Evolutionary conservation across 1,140 invertebrate species (phyloP).

Genomic region (Ceratoteleas bidentatus): DNA sequence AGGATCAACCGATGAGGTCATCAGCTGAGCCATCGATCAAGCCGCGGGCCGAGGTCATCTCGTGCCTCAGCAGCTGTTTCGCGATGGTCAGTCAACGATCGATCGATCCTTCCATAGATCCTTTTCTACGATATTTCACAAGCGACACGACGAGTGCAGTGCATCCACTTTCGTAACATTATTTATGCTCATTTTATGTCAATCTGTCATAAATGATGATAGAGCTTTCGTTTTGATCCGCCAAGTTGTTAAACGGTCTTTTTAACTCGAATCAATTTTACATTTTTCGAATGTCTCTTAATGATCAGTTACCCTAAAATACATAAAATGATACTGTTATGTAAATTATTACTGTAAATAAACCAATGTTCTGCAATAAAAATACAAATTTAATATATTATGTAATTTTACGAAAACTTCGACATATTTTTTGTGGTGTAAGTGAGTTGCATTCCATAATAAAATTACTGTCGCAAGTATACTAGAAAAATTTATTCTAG

Average conservation of each 20-base stretch:
- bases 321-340: no score
- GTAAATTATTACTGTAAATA: no score
- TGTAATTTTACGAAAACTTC: no score
- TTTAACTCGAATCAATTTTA: neutral
- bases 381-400: no score
- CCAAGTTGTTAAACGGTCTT: neutral
- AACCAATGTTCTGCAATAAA: no score
- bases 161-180: constrained; percentile 34
- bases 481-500: no score
- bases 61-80: constrained; percentile 74
- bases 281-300: neutral
- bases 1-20: constrained; percentile 71
- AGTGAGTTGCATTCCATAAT: no score
- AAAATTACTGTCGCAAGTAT: no score
- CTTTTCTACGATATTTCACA: constrained; percentile 68
- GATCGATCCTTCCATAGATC: constrained; percentile 74
- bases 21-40: constrained; percentile 77
- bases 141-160: constrained; percentile 31
- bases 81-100: constrained; percentile 76
- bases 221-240: neutral
- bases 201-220: constrained; percentile 34
- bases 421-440: no score
- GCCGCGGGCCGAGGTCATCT: constrained; percentile 70
- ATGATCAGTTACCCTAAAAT: neutral
- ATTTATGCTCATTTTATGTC: constrained; percentile 30